Evolutionary conservation across 53 echinoderm and acorn worm genomes (phyloP), one percentile per base, ranked within the genome.

Genomic region (Crossaster papposus): DNA sequence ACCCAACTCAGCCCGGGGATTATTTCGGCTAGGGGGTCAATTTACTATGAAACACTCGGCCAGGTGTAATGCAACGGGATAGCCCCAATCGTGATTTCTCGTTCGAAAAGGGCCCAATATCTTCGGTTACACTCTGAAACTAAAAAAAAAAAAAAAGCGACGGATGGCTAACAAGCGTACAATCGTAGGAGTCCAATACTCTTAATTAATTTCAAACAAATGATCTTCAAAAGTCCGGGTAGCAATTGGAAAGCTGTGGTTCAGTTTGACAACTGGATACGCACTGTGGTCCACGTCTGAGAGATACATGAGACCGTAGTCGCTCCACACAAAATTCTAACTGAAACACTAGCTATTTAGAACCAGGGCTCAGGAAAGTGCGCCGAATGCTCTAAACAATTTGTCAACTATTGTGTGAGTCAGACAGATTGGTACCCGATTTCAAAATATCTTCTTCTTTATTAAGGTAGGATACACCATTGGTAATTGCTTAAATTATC

Each of bases 1-100:
- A n/a, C 30, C 72, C 85, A 85, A 73, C 85, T 85, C 72, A 73
- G 85, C 85, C 85, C 26, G 53, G 51, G 85, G 85, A 85, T n/a
- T 70, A 54, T 54, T 73, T 73, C 54, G 72, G 72, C 85, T 54
- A n/a, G 72, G 53, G 85, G 85, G 85, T 72, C 85, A 72, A 18
- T 85, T 85, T 51, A 85, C 85, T 72, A 85, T 85, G 73, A 85
- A 85, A 85, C 85, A 85, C 85, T 85, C 53, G 71, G 73, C 73
- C 85, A 85, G 85, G 85, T 85, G 85, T 85, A 73, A 14, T 32
- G 85, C 85, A 85, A 85, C 34, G 44, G 31, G 85, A 85, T 85
- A 72, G 85, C 15, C 72, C 78, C 53, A 72, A 32, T 54, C 72
- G 72, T 85, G 73, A 85, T 85, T 72, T 34, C 52, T 72, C 53